Evolutionary conservation across 1,140 invertebrate species (phyloP).

Genomic region (Microplitis mediator): DNA sequence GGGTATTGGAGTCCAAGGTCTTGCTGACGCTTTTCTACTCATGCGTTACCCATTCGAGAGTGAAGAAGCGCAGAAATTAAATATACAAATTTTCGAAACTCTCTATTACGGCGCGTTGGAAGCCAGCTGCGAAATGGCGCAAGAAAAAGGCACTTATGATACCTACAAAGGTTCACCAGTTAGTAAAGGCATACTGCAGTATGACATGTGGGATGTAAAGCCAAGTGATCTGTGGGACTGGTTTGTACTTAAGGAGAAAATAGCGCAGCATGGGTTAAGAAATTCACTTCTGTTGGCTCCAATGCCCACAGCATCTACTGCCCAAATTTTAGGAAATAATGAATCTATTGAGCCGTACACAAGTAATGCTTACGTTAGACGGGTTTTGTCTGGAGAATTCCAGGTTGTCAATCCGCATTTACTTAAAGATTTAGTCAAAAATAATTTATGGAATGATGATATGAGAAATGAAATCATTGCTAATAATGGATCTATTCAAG

Average conservation of each 20-base stretch:
- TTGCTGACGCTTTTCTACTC: slow-evolving; percentile 95
- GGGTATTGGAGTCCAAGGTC: slow-evolving; percentile 94
- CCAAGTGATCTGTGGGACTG: slow-evolving; percentile 92
- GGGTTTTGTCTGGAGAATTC: slow-evolving; percentile 90
- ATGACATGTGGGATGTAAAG: slow-evolving; percentile 95
- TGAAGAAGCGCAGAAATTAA: slow-evolving; percentile 83
- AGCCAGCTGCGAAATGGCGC: slow-evolving; percentile 93
- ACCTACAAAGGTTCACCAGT: slow-evolving; percentile 91
- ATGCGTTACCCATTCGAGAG: slow-evolving; percentile 94
- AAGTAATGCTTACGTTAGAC: slow-evolving; percentile 93
- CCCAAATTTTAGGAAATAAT: slow-evolving; percentile 98
- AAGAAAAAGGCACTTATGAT: slow-evolving; percentile 85
- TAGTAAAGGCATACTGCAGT: slow-evolving; percentile 95
- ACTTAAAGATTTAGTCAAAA: slow-evolving; percentile 89
- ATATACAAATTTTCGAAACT: slow-evolving; percentile 97
- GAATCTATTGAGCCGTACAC: slow-evolving; percentile 99
- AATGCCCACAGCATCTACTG: slow-evolving; percentile 99
- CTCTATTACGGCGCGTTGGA: slow-evolving; percentile 96
- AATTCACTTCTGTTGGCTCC: slow-evolving; percentile 95
- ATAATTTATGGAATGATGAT: slow-evolving; percentile 89
- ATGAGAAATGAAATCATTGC: slow-evolving; percentile 96
- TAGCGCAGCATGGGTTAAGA: slow-evolving; percentile 87
- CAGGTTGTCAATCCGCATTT: slow-evolving; percentile 97
- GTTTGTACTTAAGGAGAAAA: slow-evolving; percentile 83
- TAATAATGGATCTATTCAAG: slow-evolving; percentile 83